Percentiles rank a stretch among this genome's conserved stretches.
Evolutionary conservation across 2,888 invertebrate species (phyloP).

Genomic region (Brachyopa scutellaris): DNA sequence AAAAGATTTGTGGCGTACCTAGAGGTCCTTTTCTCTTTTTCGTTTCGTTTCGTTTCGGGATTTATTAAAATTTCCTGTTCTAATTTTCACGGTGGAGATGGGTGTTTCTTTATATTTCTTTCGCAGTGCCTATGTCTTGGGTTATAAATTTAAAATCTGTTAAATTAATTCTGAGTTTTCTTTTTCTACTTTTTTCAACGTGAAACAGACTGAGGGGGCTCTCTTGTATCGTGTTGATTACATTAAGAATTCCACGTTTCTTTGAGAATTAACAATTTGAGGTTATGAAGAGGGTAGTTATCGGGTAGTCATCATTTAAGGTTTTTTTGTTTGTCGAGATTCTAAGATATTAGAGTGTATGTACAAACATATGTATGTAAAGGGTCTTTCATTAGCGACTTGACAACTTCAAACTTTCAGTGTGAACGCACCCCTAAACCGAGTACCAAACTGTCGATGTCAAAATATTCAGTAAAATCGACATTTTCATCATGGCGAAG

Average conservation of each 20-base stretch:
- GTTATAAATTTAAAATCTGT: constrained; percentile 81
- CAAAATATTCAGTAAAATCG: too few relatives aligned
- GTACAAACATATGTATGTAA: too few relatives aligned
- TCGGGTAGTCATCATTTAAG: background rate
- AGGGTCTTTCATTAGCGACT: too few relatives aligned
- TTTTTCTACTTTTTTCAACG: constrained; percentile 9
- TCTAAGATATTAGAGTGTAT: too few relatives aligned
- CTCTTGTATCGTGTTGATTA: constrained; percentile 51
- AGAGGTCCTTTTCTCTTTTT: background rate
- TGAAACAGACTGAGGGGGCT: background rate
- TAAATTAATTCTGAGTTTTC: constrained; percentile 77
- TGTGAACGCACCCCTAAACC: too few relatives aligned
- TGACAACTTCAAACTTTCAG: too few relatives aligned
- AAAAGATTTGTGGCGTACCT: constrained; percentile 77
- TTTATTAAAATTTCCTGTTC: constrained; percentile 74
- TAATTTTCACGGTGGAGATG: constrained; percentile 12
- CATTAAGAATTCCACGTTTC: constrained; percentile 64
- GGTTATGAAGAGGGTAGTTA: background rate
- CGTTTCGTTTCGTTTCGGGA: constrained; percentile 62
- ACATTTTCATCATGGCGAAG: too few relatives aligned
- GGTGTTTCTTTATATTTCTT: background rate
- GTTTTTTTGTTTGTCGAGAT: too few relatives aligned
- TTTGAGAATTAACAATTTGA: constrained; percentile 44
- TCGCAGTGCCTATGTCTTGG: constrained; percentile 49
- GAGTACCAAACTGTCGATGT: too few relatives aligned